Evolutionary conservation across 64 coral and sea anemone genomes (phyloP).

Genomic region (Montipora efflorescens): DNA sequence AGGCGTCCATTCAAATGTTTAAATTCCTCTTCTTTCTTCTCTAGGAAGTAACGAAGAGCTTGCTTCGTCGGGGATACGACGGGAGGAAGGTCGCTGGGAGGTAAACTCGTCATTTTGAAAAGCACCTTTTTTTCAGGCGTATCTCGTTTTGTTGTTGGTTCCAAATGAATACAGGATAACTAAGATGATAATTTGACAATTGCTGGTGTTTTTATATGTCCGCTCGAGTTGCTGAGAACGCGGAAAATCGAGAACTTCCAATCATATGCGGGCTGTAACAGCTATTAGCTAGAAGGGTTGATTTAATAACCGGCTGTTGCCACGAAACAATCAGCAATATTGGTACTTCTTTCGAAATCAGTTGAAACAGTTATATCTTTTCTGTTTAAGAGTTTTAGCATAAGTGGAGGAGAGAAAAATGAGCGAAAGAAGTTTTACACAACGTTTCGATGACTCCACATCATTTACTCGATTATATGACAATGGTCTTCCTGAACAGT

Average conservation of each 20-base stretch:
- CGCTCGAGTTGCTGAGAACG: background rate
- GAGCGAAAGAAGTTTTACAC: too few relatives aligned
- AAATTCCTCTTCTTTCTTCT: conserved; percentile 75
- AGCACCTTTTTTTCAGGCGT: background rate
- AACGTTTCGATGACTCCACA: too few relatives aligned
- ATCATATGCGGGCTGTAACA: too few relatives aligned
- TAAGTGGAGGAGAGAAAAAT: too few relatives aligned
- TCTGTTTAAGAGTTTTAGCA: too few relatives aligned
- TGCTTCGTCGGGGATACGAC: conserved; percentile 69
- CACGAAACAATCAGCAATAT: background rate
- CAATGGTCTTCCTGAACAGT: too few relatives aligned
- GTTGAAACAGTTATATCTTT: too few relatives aligned
- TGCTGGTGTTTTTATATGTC: background rate
- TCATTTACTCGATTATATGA: too few relatives aligned
- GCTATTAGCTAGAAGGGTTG: too few relatives aligned
- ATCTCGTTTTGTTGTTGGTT: background rate
- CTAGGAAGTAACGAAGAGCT: conserved; percentile 46
- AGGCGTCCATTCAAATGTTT: conserved; percentile 90
- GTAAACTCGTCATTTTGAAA: conserved; percentile 61
- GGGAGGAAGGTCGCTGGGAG: conserved; percentile 53
- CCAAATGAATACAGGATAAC: background rate
- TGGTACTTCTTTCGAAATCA: too few relatives aligned
- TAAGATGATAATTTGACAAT: background rate
- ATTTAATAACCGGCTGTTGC: background rate
- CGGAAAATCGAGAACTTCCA: too few relatives aligned